These are phyloP conservation scores for Synanthedon myopaeformis DNA, from an alignment of 2,888 invertebrate genomes.

Conservation along the genomic window DNA sequence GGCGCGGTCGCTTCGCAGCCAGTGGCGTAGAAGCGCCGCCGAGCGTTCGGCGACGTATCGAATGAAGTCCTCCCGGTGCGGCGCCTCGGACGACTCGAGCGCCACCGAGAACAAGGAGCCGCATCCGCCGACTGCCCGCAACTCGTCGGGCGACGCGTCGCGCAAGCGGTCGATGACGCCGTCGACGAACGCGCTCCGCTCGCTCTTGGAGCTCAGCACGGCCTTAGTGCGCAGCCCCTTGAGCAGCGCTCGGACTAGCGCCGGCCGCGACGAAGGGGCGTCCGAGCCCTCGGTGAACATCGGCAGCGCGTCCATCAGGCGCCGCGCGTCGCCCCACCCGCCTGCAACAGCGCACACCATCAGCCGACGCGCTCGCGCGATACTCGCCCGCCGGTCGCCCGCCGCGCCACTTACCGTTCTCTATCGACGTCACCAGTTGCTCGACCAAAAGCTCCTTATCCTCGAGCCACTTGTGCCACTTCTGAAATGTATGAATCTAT, in stretches of 20 bases:
- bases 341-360: conserved; percentile 39
- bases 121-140: not conserved
- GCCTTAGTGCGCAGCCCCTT: conserved; percentile 72
- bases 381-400: not conserved
- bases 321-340: conserved; percentile 81
- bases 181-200: conserved; percentile 73
- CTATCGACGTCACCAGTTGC: conserved; percentile 35
- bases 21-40: not conserved
- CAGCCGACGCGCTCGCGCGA: not conserved
- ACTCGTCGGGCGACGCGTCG: not conserved
- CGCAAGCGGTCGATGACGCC: not conserved
- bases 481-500: conserved; percentile 43
- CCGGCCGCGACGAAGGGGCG: too few relatives aligned
- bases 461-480: conserved; percentile 78
- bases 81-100: not conserved
- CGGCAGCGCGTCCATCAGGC: conserved; percentile 77
- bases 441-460: conserved; percentile 76
- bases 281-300: too few relatives aligned
- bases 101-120: not conserved
- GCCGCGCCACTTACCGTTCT: conserved; percentile 30
- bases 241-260: conserved; percentile 3
- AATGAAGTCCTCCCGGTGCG: not conserved
- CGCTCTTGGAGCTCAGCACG: conserved; percentile 73
- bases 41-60: not conserved
- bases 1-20: not conserved